Evolutionary conservation across 2,113 vertebrate genomes (phyloP).

Genomic region (Bujurquina vittata): DNA sequence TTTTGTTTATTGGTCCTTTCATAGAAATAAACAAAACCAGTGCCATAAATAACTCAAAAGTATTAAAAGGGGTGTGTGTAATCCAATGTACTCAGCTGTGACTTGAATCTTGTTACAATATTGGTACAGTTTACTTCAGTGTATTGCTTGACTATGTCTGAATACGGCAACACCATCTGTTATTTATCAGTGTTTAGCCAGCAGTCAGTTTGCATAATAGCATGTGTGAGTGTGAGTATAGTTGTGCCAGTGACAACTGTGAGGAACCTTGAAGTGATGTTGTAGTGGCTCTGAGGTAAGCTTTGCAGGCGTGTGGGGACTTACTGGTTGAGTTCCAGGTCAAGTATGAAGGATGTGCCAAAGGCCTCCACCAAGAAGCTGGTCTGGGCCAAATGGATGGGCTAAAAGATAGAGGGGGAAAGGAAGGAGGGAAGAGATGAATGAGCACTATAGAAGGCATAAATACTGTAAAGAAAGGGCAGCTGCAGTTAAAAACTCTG

Average conservation of each 20-base stretch:
- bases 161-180: neutral
- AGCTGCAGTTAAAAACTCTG: neutral
- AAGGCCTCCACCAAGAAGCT: conserved; percentile 90
- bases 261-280: neutral
- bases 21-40: neutral
- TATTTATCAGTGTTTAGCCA: neutral
- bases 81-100: neutral
- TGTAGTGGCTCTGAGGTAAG: neutral
- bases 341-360: conserved; percentile 86
- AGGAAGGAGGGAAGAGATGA: neutral
- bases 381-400: conserved; percentile 88
- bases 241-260: neutral
- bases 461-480: neutral
- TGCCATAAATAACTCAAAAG: neutral
- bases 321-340: conserved; percentile 94
- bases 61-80: neutral
- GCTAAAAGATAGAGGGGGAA: conserved; percentile 68
- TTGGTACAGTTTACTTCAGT: neutral
- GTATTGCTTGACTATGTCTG: neutral
- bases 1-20: neutral
- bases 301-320: conserved; percentile 49
- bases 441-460: neutral
- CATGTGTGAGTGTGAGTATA: neutral
- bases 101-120: neutral
- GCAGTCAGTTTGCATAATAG: neutral